Conservation (phyloP, 1,140 invertebrate species). For the Atta texana region DNA sequence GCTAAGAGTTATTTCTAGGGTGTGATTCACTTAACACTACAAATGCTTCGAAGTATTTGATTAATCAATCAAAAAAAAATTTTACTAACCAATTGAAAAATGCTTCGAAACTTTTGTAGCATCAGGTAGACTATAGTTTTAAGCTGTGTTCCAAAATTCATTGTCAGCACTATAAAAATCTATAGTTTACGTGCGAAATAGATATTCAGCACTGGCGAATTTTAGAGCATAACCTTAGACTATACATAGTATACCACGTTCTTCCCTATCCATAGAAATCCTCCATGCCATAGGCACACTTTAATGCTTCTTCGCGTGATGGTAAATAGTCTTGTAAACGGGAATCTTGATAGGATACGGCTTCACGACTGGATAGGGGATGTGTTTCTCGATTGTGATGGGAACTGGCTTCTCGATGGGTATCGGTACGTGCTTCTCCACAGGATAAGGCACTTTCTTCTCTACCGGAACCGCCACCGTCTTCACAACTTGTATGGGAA, state of each 20-base stretch:
- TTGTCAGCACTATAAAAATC: no score
- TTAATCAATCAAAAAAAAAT: no score
- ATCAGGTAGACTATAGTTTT: no score
- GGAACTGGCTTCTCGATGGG: slow-evolving; percentile 89
- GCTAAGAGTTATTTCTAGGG: background rate
- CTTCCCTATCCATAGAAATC: background rate
- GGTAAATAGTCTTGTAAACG: slow-evolving; percentile 91
- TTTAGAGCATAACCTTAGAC: no score
- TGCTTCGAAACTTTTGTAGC: no score
- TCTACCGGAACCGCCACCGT: slow-evolving; percentile 88
- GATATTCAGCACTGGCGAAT: no score
- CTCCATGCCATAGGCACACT: background rate
- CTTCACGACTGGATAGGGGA: slow-evolving; percentile 90
- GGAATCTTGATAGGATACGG: slow-evolving; percentile 92
- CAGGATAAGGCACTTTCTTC: slow-evolving; percentile 88
- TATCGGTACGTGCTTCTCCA: slow-evolving; percentile 88
- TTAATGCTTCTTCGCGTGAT: slow-evolving; percentile 87
- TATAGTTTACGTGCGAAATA: no score
- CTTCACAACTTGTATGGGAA: slow-evolving; percentile 84
- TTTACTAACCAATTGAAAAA: no score
- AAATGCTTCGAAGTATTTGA: no score
- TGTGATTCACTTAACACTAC: no score
- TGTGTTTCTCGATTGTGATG: slow-evolving; percentile 90
- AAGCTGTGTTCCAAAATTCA: no score
- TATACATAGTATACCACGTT: no score